Conservation (phyloP, 2,888 invertebrate species). For the Prostheceraeus crozeri region DNA sequence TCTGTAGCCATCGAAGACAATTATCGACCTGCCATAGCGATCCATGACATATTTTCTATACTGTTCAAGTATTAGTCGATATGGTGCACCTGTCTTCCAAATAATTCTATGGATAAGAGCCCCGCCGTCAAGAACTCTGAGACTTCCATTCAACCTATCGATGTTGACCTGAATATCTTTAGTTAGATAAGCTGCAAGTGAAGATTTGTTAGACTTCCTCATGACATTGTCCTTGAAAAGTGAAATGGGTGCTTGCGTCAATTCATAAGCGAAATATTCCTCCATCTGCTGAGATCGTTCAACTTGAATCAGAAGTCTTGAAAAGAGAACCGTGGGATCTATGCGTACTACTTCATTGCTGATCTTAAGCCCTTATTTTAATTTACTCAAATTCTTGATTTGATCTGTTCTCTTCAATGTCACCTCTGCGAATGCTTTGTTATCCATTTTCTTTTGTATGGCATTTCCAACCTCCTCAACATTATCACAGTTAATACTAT, state of each 20-base stretch:
- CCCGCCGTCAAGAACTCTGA: background rate
- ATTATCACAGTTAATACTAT: slow-evolving; percentile 1
- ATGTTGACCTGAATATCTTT: slow-evolving; percentile 5
- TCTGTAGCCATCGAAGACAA: slow-evolving; percentile 4
- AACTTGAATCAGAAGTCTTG: slow-evolving; percentile 10
- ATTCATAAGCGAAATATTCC: slow-evolving; percentile 15
- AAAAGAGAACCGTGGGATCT: slow-evolving; percentile 4
- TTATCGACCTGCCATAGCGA: background rate
- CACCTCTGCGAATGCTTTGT: slow-evolving; percentile 2
- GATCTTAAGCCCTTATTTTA: slow-evolving; percentile 11
- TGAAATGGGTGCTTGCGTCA: background rate
- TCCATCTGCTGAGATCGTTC: slow-evolving; percentile 18
- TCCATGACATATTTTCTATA: slow-evolving; percentile 16
- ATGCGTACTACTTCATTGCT: slow-evolving; percentile 5
- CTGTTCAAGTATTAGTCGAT: background rate
- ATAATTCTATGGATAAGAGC: slow-evolving; percentile 13
- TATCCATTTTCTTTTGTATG: slow-evolving; percentile 7
- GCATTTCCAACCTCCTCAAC: slow-evolving; percentile 12
- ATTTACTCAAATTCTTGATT: slow-evolving; percentile 14
- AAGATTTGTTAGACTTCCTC: slow-evolving; percentile 13
- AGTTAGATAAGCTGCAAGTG: slow-evolving; percentile 6
- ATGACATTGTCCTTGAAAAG: slow-evolving; percentile 5
- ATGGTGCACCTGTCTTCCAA: slow-evolving; percentile 19
- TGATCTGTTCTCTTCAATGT: slow-evolving; percentile 14
- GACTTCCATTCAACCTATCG: slow-evolving; percentile 9